These are phyloP conservation scores for Limenitis camilla DNA, from an alignment of 2,888 invertebrate species.

Conservation along the genomic window DNA sequence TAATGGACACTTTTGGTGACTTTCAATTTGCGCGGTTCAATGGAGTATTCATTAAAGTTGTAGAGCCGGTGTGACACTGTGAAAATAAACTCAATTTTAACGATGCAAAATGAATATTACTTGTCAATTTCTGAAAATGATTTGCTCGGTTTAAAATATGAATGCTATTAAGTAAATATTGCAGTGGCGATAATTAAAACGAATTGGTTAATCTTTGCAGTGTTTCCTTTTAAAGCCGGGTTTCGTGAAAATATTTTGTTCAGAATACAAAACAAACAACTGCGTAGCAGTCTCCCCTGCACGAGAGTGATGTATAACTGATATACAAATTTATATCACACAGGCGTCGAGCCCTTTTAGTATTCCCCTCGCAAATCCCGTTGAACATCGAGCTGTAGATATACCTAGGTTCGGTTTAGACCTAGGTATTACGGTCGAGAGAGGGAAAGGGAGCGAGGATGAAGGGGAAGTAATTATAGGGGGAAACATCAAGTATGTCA, in stretches of 20 bases:
- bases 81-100: slow-evolving; percentile 43
- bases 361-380: slow-evolving; percentile 65
- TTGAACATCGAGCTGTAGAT: slow-evolving; percentile 47
- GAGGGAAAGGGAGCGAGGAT: slow-evolving; percentile 36
- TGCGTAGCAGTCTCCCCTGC: slow-evolving; percentile 34
- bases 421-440: slow-evolving; percentile 53
- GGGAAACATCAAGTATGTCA: slow-evolving; percentile 72
- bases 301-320: slow-evolving; percentile 36
- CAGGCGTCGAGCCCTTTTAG: slow-evolving; percentile 59
- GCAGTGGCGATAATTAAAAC: slow-evolving; percentile 13
- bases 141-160: slow-evolving; percentile 23
- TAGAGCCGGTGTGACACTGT: slow-evolving; percentile 38
- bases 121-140: slow-evolving; percentile 34
- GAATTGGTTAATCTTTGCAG: slow-evolving; percentile 12
- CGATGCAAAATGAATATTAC: slow-evolving; percentile 38
- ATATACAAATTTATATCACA: slow-evolving; percentile 52
- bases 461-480: slow-evolving; percentile 61
- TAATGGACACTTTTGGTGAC: slow-evolving; percentile 71
- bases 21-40: slow-evolving; percentile 67
- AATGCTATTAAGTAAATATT: slow-evolving; percentile 13
- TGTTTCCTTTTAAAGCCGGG: slow-evolving; percentile 17
- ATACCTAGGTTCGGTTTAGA: slow-evolving; percentile 50
- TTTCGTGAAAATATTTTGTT: slow-evolving; percentile 36
- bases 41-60: slow-evolving; percentile 64
- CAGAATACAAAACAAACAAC: slow-evolving; percentile 44